These are phyloP conservation scores for Columba janthina DNA, from an alignment of 2,113 vertebrate genomes.

Conservation along the genomic window DNA sequence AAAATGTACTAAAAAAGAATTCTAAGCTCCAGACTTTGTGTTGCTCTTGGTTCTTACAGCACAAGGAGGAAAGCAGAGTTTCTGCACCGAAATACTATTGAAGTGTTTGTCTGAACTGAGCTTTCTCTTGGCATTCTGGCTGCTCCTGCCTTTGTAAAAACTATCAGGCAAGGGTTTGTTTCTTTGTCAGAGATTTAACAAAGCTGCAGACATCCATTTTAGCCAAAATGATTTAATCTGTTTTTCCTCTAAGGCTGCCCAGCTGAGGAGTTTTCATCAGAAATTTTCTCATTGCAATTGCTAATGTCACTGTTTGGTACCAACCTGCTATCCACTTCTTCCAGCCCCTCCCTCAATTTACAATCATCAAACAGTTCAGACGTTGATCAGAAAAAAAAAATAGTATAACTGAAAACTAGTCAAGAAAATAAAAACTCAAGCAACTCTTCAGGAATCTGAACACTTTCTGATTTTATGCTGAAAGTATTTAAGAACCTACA, in stretches of 20 bases:
- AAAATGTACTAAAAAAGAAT: background rate
- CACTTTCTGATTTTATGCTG: background rate
- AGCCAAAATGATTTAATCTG: slow-evolving; percentile 51
- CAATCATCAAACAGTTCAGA: background rate
- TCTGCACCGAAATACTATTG: background rate
- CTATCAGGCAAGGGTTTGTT: slow-evolving; percentile 12
- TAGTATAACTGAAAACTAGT: background rate
- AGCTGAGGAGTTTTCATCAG: slow-evolving; percentile 23
- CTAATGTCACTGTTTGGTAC: background rate
- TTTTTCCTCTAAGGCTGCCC: slow-evolving; percentile 59
- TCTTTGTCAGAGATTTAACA: slow-evolving; percentile 2
- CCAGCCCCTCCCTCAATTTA: background rate
- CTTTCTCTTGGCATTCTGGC: slow-evolving; percentile 1
- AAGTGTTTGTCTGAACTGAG: background rate
- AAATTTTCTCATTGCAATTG: background rate
- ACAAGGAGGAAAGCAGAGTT: background rate
- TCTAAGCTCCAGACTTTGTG: background rate
- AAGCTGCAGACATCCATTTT: slow-evolving; percentile 49
- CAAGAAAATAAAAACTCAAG: background rate
- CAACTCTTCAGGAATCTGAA: background rate
- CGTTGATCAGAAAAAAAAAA: background rate
- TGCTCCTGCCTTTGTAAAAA: slow-evolving; percentile 39
- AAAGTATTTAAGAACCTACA: background rate
- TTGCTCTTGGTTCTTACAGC: background rate
- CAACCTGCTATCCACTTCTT: background rate